phyloP scores from a whole-genome alignment of 2,888 invertebrate genomes.

The Xylocampa areola region DNA sequence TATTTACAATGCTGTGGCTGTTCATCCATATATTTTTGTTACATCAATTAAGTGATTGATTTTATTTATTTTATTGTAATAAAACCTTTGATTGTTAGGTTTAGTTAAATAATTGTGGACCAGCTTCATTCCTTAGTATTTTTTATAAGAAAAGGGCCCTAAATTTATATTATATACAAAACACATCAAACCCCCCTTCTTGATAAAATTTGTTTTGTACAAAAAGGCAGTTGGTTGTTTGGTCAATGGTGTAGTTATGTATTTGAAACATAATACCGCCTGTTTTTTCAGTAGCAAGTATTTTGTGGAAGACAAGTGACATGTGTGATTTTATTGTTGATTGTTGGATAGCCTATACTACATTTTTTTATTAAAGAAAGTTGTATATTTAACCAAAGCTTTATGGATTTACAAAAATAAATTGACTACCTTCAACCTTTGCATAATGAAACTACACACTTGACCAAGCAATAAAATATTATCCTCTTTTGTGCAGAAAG shows the following conservation, averaged over 20 bases:
- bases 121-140: slow-evolving; percentile 9
- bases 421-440: background rate
- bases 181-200: slow-evolving; percentile 23
- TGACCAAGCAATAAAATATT: slow-evolving; percentile 3
- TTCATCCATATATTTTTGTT: slow-evolving; percentile 40
- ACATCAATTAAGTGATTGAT: too few relatives aligned
- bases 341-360: background rate
- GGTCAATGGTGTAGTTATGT: slow-evolving; percentile 4
- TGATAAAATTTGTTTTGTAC: slow-evolving; percentile 17
- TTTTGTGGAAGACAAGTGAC: slow-evolving; percentile 36
- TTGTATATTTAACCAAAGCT: background rate
- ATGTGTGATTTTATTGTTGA: slow-evolving; percentile 15
- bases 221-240: slow-evolving; percentile 11
- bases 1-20: slow-evolving; percentile 72
- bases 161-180: slow-evolving; percentile 15
- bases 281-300: slow-evolving; percentile 10
- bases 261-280: background rate
- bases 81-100: background rate
- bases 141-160: slow-evolving; percentile 13
- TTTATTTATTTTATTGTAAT: too few relatives aligned
- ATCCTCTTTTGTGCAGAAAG: slow-evolving; percentile 7
- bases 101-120: slow-evolving; percentile 14
- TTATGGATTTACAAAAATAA: slow-evolving; percentile 6
- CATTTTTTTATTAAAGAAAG: background rate
- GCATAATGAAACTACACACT: slow-evolving; percentile 3